phyloP scores from a whole-genome alignment of 2,888 invertebrate species.

The Anodontia alba region DNA sequence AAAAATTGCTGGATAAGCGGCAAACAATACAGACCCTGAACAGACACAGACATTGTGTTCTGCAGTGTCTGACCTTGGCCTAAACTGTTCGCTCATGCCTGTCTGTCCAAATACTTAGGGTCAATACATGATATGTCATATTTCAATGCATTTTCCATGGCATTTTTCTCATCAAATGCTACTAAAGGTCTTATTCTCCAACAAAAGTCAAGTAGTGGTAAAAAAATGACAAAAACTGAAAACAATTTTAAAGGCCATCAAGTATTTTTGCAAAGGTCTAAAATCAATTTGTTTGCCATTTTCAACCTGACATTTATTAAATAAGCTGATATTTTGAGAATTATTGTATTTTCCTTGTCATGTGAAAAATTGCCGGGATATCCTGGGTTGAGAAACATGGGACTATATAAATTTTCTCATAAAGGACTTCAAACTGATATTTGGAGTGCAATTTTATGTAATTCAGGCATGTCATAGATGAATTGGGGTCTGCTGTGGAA shows the following conservation, averaged over 20 bases:
- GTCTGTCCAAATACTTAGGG: no score
- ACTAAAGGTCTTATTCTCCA: neutral
- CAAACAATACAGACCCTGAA: no score
- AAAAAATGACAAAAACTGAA: constrained; percentile 5
- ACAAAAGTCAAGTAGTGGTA: neutral
- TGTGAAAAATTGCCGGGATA: neutral
- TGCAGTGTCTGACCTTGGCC: no score
- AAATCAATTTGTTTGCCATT: neutral
- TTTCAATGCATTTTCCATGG: no score
- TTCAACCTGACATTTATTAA: constrained; percentile 8
- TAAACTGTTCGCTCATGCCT: no score
- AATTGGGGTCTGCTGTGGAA: neutral
- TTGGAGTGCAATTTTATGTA: constrained; percentile 11
- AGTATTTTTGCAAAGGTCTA: constrained; percentile 10
- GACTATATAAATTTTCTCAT: neutral
- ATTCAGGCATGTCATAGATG: neutral
- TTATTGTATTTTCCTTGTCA: neutral
- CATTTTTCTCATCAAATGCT: no score
- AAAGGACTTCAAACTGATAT: constrained; percentile 9
- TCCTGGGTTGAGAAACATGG: neutral
- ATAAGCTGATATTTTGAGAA: constrained; percentile 16
- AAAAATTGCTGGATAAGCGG: no score
- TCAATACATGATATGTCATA: no score
- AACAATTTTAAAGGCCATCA: constrained; percentile 13
- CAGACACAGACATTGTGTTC: no score